A percentile compares a stretch with the other conserved stretches of the same genome.
Conservation (phyloP, 2,113 vertebrate species). For the Dipodomys spectabilis region DNA sequence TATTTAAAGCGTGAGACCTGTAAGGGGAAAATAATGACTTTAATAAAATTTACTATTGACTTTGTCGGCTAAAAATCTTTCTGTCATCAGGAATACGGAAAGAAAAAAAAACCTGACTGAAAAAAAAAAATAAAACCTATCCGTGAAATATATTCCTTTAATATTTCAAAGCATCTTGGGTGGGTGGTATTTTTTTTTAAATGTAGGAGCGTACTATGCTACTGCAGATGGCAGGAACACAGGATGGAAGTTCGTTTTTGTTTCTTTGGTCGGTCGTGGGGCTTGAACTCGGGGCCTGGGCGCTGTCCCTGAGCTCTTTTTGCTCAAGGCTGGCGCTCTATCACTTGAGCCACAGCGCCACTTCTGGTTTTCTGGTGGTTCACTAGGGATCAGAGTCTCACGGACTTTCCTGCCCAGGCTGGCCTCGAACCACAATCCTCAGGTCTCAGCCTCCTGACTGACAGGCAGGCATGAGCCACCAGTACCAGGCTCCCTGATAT, state of each 20-base stretch:
- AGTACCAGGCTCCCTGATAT: conserved; percentile 80
- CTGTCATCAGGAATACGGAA: conserved; percentile 88
- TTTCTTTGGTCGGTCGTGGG: no score
- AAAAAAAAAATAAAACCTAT: conserved; percentile 86
- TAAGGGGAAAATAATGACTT: conserved; percentile 92
- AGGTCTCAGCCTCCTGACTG: no score
- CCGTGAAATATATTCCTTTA: conserved; percentile 92
- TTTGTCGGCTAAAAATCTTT: conserved; percentile 90
- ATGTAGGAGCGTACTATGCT: conserved; percentile 81
- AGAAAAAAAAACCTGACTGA: conserved; percentile 85
- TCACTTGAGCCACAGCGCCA: no score
- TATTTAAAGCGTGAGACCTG: conserved; percentile 88
- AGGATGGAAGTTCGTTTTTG: conserved; percentile 87
- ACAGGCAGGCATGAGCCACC: no score
- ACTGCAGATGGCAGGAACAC: conserved; percentile 87
- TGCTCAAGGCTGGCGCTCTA: no score
- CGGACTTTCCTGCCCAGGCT: no score
- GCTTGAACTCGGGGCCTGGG: no score
- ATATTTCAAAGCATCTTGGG: conserved; percentile 90
- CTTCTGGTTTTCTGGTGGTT: no score
- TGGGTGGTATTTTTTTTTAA: conserved; percentile 74
- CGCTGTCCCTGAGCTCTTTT: no score
- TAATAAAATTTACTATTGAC: conserved; percentile 93
- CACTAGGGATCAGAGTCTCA: no score
- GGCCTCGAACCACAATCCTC: no score